A percentile compares a stretch with the other conserved stretches of the same genome.
These are phyloP conservation scores for Dendrolimus punctatus DNA, from an alignment of 1,140 invertebrate species.

Conservation along the genomic window DNA sequence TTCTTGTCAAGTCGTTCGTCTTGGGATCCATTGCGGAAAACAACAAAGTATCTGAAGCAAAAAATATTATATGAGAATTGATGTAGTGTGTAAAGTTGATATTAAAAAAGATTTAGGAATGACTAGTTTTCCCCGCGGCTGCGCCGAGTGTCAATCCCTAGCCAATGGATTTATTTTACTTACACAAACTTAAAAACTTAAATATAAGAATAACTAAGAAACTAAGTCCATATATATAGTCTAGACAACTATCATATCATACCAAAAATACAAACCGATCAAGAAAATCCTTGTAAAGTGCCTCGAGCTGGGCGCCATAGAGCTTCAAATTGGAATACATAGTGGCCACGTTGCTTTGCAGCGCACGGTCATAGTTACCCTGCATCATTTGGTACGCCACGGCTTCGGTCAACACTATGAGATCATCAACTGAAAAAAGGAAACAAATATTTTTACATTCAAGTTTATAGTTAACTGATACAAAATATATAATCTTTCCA, in stretches of 20 bases:
- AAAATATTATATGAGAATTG: slow-evolving; percentile 1
- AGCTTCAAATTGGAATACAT: slow-evolving; percentile 82
- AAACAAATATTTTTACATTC: slow-evolving; percentile 4
- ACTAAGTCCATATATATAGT: too few relatives aligned
- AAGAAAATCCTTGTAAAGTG: slow-evolving; percentile 81
- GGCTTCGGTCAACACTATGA: slow-evolving; percentile 80
- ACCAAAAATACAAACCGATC: slow-evolving; percentile 52
- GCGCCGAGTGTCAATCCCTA: too few relatives aligned
- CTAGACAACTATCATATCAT: too few relatives aligned
- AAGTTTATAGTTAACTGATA: slow-evolving; percentile 1
- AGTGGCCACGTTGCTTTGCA: slow-evolving; percentile 75
- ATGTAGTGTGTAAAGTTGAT: background rate
- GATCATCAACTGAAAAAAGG: slow-evolving; percentile 75
- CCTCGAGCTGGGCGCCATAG: slow-evolving; percentile 82
- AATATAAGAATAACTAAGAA: too few relatives aligned
- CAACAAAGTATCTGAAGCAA: slow-evolving; percentile 76
- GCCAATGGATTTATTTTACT: too few relatives aligned
- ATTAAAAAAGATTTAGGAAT: too few relatives aligned
- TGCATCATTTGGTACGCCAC: slow-evolving; percentile 78
- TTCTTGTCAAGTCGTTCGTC: slow-evolving; percentile 85
- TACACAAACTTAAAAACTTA: too few relatives aligned
- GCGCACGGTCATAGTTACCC: slow-evolving; percentile 72
- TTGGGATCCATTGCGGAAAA: slow-evolving; percentile 89
- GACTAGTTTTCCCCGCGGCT: too few relatives aligned
- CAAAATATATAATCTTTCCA: slow-evolving; percentile 2